Conservation (phyloP, 2,113 vertebrate genomes). For the Menura novaehollandiae region DNA sequence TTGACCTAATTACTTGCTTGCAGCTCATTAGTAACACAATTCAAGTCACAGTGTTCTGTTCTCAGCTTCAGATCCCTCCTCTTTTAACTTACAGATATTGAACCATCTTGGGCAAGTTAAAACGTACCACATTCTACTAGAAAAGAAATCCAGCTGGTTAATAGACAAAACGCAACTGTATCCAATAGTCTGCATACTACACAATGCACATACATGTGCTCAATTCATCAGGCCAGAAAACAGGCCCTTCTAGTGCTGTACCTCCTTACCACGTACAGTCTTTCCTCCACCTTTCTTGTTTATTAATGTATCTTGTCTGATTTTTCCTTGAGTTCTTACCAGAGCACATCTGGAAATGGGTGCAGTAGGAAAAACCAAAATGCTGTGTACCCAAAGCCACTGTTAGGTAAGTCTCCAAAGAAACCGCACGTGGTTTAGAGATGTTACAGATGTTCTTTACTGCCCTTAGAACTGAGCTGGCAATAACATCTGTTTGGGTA, state of each 20-base stretch:
- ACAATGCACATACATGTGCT: not conserved
- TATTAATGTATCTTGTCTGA: not conserved
- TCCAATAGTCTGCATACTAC: not conserved
- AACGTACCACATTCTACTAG: not conserved
- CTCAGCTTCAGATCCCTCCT: not conserved
- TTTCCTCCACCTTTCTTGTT: not conserved
- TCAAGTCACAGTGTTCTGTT: not conserved
- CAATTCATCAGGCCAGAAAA: not conserved
- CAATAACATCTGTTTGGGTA: not conserved
- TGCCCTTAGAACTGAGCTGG: not conserved
- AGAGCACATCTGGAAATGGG: not conserved
- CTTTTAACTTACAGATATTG: not conserved
- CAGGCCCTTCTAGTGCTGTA: not conserved
- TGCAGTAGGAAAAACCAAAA: not conserved
- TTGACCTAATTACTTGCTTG: not conserved
- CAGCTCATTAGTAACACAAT: not conserved
- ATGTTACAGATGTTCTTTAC: not conserved
- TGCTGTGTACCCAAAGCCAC: not conserved
- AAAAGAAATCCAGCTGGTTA: not conserved
- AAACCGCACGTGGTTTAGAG: not conserved
- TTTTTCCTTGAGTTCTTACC: not conserved
- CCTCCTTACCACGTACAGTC: not conserved
- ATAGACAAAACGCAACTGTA: not conserved
- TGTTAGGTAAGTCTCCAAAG: not conserved
- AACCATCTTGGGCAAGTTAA: not conserved